Conservation (phyloP, 1,140 invertebrate genomes). For the Anoplolepis gracilipes region DNA sequence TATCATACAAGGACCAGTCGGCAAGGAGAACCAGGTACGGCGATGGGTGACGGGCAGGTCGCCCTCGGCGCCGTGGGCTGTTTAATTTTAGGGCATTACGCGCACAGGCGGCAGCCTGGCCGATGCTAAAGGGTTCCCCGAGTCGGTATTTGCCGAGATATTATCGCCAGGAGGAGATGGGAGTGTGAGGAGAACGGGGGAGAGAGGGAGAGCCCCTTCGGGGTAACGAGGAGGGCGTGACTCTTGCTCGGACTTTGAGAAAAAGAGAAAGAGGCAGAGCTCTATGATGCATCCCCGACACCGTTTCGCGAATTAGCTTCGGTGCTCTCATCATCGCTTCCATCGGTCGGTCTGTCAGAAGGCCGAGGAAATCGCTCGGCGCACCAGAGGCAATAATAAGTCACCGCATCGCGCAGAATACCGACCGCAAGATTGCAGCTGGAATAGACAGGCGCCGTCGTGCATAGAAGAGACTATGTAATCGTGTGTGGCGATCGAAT, state of each 20-base stretch:
- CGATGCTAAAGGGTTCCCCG: conserved; percentile 71
- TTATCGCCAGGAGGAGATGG: conserved; percentile 70
- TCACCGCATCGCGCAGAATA: conserved; percentile 18
- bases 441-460: conserved; percentile 18
- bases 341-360: conserved; percentile 51
- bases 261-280: conserved; percentile 19
- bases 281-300: conserved; percentile 73
- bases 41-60: conserved; percentile 65
- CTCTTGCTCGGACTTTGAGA: conserved; percentile 64
- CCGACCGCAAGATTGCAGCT: conserved; percentile 46
- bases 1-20: conserved; percentile 33
- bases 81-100: conserved; percentile 79
- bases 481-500: conserved; percentile 11
- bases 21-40: conserved; percentile 19
- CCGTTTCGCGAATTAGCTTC: conserved; percentile 75
- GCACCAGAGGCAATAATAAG: conserved; percentile 44
- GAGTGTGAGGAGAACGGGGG: conserved; percentile 43
- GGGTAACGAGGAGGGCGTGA: conserved; percentile 76
- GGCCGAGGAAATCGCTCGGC: conserved; percentile 56
- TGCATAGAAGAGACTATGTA: background rate
- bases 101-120: conserved; percentile 73
- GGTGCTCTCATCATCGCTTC: conserved; percentile 64
- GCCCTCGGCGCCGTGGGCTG: conserved; percentile 73
- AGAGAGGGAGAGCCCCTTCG: conserved; percentile 11
- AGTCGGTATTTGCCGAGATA: conserved; percentile 77